A percentile compares a stretch with the other conserved stretches of the same genome.
These are phyloP conservation scores for Leptinotarsa texana DNA, from an alignment of 1,140 invertebrate genomes.

Conservation along the genomic window DNA sequence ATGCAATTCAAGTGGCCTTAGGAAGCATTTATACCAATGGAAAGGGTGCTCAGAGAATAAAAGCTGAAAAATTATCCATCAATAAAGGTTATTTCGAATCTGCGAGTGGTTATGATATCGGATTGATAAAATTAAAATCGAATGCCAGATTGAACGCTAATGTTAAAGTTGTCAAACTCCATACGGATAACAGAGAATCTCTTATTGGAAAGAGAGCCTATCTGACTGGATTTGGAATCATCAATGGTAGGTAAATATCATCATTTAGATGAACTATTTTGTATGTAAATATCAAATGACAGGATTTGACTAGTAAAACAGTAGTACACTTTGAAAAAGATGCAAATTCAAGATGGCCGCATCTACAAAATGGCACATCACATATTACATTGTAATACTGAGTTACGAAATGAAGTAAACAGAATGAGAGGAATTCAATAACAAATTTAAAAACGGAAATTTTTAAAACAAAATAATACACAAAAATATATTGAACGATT, in stretches of 20 bases:
- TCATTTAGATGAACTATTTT: background rate
- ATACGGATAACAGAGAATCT: slow-evolving; percentile 45
- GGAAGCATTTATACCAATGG: slow-evolving; percentile 48
- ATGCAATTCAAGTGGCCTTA: slow-evolving; percentile 43
- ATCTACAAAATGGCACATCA: too few species aligned
- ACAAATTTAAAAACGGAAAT: too few species aligned
- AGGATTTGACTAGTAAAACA: too few species aligned
- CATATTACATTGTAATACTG: too few species aligned
- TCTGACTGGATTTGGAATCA: slow-evolving; percentile 52
- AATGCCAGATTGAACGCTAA: slow-evolving; percentile 41
- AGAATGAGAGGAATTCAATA: too few species aligned
- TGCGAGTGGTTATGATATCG: slow-evolving; percentile 47
- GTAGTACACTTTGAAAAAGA: too few species aligned
- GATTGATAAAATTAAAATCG: slow-evolving; percentile 44
- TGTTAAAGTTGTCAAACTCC: slow-evolving; percentile 45
- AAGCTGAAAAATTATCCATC: slow-evolving; percentile 40
- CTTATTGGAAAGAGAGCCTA: slow-evolving; percentile 46
- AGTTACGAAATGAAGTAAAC: too few species aligned
- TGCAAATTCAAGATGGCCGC: too few species aligned
- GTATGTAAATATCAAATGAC: too few species aligned
- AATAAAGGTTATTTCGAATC: slow-evolving; percentile 46
- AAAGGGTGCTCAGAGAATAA: slow-evolving; percentile 42
- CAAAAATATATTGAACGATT: too few species aligned
- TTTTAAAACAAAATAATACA: too few species aligned
- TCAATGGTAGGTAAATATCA: slow-evolving; percentile 44